phyloP scores from a whole-genome alignment of 2,113 vertebrate genomes.

The Syngnathoides biaculeatus region DNA sequence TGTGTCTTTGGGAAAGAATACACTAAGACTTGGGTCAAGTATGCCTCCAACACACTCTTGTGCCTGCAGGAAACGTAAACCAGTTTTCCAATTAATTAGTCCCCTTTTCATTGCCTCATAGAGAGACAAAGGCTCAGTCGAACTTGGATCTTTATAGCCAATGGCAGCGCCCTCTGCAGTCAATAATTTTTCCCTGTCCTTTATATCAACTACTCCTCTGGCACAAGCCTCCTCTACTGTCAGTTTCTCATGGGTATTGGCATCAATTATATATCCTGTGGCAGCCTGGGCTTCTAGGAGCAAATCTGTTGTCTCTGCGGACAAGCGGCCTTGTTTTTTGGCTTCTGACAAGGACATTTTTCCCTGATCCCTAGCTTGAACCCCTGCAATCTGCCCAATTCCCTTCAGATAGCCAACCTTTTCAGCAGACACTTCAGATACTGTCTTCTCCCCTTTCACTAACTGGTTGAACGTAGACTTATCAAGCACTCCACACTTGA shows the following conservation, averaged over 20 bases:
- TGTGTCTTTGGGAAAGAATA: conserved; percentile 84
- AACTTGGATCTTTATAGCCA: conserved; percentile 81
- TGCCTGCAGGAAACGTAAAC: conserved; percentile 86
- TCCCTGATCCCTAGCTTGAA: conserved; percentile 72
- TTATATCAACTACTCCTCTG: conserved; percentile 79
- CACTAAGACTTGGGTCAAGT: conserved; percentile 85
- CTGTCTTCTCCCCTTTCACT: conserved; percentile 76
- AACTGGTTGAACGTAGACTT: conserved; percentile 78
- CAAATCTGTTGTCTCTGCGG: conserved; percentile 74
- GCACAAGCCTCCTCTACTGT: conserved; percentile 80
- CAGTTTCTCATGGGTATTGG: conserved; percentile 75
- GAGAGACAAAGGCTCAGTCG: conserved; percentile 77
- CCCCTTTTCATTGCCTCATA: conserved; percentile 88
- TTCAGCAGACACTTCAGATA: conserved; percentile 77
- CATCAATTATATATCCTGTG: conserved; percentile 84
- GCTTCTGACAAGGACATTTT: conserved; percentile 84
- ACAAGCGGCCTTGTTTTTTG: conserved; percentile 78
- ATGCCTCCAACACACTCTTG: conserved; percentile 87
- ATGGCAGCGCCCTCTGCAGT: conserved; percentile 82
- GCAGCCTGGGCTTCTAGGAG: conserved; percentile 88
- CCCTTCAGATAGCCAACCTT: conserved; percentile 81
- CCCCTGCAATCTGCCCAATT: conserved; percentile 82
- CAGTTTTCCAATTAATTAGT: conserved; percentile 75
- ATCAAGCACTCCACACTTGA: conserved; percentile 83
- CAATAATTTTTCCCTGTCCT: conserved; percentile 79